Evolutionary conservation across 2,888 invertebrate species (phyloP).

Genomic region (Endomychus coccineus): DNA sequence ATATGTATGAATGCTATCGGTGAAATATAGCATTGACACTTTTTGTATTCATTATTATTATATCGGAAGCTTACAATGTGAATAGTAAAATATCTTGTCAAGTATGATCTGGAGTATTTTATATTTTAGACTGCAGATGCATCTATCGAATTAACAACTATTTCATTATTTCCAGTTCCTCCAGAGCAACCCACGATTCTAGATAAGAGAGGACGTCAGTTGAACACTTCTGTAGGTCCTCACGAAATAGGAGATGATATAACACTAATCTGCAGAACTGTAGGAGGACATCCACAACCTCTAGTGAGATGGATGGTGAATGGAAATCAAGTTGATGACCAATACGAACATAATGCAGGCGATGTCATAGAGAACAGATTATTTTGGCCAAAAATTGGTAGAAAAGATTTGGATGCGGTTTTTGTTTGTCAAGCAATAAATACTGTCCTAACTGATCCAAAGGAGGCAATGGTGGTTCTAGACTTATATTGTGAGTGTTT

Average conservation of each 20-base stretch:
- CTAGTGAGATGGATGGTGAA: conserved; percentile 78
- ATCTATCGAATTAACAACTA: too few relatives aligned
- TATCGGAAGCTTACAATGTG: too few relatives aligned
- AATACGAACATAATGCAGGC: conserved; percentile 76
- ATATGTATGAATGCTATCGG: too few relatives aligned
- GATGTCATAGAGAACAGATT: conserved; percentile 81
- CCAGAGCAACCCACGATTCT: conserved; percentile 80
- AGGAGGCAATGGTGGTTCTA: conserved; percentile 65
- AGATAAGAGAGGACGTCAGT: conserved; percentile 74
- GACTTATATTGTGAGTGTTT: conserved; percentile 68
- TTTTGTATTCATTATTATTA: too few relatives aligned
- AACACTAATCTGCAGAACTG: conserved; percentile 76
- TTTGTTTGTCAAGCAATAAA: conserved; percentile 85
- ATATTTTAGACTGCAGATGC: too few relatives aligned
- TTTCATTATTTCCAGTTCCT: conserved; percentile 58
- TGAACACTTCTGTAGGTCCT: conserved; percentile 76
- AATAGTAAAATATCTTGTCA: too few relatives aligned
- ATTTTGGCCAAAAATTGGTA: conserved; percentile 64
- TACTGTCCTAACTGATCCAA: conserved; percentile 73
- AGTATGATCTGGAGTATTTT: too few relatives aligned
- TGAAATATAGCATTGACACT: too few relatives aligned
- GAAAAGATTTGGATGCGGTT: conserved; percentile 75
- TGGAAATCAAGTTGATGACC: conserved; percentile 71
- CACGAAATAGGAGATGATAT: conserved; percentile 82
- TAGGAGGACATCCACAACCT: conserved; percentile 80